Evolutionary conservation across 2,888 invertebrate genomes (phyloP).

Genomic region (Seira sanloemensis): DNA sequence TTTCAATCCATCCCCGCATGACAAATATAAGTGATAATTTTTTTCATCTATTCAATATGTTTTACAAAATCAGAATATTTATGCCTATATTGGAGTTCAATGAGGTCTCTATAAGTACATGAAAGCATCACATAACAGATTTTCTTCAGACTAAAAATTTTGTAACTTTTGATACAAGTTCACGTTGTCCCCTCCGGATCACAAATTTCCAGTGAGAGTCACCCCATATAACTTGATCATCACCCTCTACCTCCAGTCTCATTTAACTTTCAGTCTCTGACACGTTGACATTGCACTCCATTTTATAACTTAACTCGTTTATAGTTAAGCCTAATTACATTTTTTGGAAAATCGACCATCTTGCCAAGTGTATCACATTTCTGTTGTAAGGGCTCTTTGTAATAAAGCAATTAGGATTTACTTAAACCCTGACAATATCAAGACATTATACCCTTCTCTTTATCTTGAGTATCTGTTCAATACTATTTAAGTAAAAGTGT

Average conservation of each 20-base stretch:
- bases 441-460: not conserved
- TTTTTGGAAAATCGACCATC: too few species aligned
- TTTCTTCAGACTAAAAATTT: too few species aligned
- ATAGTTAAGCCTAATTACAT: not conserved
- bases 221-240: conserved; percentile 43
- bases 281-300: conserved; percentile 37
- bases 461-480: not conserved
- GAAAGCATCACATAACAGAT: too few species aligned
- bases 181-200: conserved; percentile 1
- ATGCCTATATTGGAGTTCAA: too few species aligned
- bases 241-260: not conserved
- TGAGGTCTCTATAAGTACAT: too few species aligned
- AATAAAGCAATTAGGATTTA: too few species aligned
- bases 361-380: too few species aligned
- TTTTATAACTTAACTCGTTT: not conserved
- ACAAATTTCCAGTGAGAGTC: not conserved
- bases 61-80: too few species aligned
- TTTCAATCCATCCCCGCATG: not conserved
- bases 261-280: conserved; percentile 39
- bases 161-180: not conserved
- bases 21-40: not conserved
- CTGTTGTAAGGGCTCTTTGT: too few species aligned
- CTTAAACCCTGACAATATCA: not conserved
- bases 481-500: not conserved
- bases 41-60: too few species aligned